Percentiles rank a stretch among this genome's conserved stretches.
Conservation (phyloP, 2,888 invertebrate species). For the Acanthosepion pharaonis region DNA sequence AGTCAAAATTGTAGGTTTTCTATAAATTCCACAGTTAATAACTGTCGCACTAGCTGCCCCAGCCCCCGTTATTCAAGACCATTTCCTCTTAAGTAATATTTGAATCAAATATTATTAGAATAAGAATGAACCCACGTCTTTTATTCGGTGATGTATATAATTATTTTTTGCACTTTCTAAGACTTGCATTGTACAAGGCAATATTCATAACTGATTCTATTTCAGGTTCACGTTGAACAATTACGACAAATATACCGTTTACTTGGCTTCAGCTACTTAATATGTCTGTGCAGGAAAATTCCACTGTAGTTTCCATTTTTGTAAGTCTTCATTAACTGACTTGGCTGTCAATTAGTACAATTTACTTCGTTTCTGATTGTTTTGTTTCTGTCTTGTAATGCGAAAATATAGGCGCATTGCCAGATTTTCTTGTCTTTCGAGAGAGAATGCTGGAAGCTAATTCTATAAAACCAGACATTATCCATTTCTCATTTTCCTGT, state of each 20-base stretch:
- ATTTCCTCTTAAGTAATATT: too few relatives aligned
- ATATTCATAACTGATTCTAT: neutral
- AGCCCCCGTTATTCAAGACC: neutral
- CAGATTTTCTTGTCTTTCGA: neutral
- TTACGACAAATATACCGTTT: neutral
- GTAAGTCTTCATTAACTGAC: neutral
- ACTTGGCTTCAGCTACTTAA: neutral
- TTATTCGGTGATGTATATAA: neutral
- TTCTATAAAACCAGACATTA: neutral
- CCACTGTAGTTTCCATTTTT: constrained; percentile 7
- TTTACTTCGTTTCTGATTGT: neutral
- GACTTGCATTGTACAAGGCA: neutral
- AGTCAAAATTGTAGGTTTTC: too few relatives aligned
- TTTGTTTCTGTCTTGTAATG: constrained; percentile 4
- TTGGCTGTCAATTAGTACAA: neutral
- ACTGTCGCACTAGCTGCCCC: neutral
- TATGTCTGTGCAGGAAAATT: neutral
- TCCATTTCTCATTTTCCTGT: neutral
- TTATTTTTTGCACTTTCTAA: neutral
- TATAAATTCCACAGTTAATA: too few relatives aligned
- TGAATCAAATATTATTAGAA: neutral
- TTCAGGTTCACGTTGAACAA: too few relatives aligned
- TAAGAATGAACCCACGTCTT: neutral
- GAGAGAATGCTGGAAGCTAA: neutral
- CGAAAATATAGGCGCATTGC: neutral